Evolutionary conservation across 2,797 vertebrate genomes (phyloP).

Genomic region (Basileuterus tristriatus): DNA sequence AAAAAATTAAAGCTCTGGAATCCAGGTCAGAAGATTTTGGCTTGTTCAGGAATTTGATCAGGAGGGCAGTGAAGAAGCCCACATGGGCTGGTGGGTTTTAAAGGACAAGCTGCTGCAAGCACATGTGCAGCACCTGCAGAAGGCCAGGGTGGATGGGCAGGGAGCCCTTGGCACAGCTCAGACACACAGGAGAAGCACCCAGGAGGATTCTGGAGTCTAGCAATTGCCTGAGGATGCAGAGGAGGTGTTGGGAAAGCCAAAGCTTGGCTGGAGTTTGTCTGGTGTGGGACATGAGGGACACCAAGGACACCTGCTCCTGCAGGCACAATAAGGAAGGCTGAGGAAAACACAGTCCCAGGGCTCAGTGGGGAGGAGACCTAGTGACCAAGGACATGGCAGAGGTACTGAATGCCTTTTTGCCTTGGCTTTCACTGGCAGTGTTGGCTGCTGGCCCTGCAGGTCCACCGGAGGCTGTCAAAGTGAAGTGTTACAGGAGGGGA

Average conservation of each 20-base stretch:
- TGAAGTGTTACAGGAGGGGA: background rate
- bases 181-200: background rate
- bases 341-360: fast-evolving
- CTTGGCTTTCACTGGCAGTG: background rate
- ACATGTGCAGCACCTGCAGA: background rate
- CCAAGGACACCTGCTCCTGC: background rate
- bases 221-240: background rate
- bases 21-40: background rate
- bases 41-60: background rate
- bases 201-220: background rate
- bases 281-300: background rate
- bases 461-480: background rate
- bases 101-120: background rate
- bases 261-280: background rate
- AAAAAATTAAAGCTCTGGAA: background rate
- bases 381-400: background rate
- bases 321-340: background rate
- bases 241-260: background rate
- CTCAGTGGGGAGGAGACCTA: background rate
- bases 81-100: background rate
- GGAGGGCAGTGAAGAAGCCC: background rate
- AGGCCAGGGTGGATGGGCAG: background rate
- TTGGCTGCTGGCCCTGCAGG: background rate
- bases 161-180: background rate
- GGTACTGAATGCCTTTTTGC: background rate